A percentile compares a stretch with the other conserved stretches of the same genome.
phyloP scores from a whole-genome alignment of 1,140 invertebrate species.

The Pseudachorutes palmiensis region DNA sequence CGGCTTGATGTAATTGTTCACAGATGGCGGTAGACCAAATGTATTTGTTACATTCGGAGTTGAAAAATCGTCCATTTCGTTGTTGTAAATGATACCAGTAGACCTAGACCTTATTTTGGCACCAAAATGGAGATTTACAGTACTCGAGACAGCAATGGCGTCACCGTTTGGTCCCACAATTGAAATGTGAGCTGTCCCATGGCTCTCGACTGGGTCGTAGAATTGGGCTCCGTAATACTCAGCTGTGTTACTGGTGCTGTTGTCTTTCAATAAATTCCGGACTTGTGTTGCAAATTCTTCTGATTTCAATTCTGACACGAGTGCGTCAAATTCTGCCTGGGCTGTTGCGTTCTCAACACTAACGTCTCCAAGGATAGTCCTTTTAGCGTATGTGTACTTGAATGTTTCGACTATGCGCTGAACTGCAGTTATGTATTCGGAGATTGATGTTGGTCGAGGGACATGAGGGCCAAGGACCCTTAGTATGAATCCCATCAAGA shows the following conservation, averaged over 20 bases:
- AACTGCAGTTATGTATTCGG: constrained; percentile 47
- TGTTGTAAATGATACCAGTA: constrained; percentile 88
- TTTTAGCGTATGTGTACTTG: constrained; percentile 81
- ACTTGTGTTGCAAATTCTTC: constrained; percentile 54
- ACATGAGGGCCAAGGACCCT: constrained; percentile 69
- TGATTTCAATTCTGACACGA: constrained; percentile 38
- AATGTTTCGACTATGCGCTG: constrained; percentile 83
- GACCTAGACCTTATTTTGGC: constrained; percentile 61
- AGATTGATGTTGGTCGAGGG: constrained; percentile 41
- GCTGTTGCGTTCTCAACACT: constrained; percentile 64
- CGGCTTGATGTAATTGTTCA: constrained; percentile 65
- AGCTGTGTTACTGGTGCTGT: constrained; percentile 56
- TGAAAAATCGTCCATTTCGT: constrained; percentile 93
- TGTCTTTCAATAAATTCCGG: constrained; percentile 58
- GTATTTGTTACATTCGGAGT: constrained; percentile 63
- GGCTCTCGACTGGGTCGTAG: constrained; percentile 50
- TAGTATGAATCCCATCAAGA: constrained; percentile 68
- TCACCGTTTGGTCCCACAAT: constrained; percentile 78
- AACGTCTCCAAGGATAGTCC: constrained; percentile 76
- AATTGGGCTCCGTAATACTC: constrained; percentile 58
- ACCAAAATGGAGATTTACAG: constrained; percentile 82
- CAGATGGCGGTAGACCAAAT: constrained; percentile 67
- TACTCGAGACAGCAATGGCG: constrained; percentile 86
- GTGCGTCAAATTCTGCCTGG: constrained; percentile 9
- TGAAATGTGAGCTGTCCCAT: constrained; percentile 85